Evolutionary conservation across 2,888 invertebrate species (phyloP), one percentile per base, ranked within the genome.

Genomic region (Sarcophaga rosellei): DNA sequence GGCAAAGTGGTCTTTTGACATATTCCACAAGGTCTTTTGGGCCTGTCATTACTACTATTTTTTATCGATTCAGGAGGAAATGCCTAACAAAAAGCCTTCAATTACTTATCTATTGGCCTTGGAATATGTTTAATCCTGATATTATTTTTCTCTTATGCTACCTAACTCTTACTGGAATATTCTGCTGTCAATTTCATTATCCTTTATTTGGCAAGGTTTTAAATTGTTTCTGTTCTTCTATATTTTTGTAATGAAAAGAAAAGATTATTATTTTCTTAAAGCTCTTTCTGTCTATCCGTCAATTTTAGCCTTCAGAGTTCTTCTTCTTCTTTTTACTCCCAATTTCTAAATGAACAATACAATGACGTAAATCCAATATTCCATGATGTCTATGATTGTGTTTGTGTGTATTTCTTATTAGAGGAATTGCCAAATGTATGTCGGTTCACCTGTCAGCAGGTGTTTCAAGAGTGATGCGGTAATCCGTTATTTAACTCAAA

Each of bases 401-500:
- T 86, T 86, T 86, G 35, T 79, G 17, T 17, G 1, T 53, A 4
- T 53, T 53, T 5, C 12, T 53, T 53, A 53, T 53, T 65, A 6
- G 17, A 57, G 75, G 35, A 76, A 81, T 81, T 83, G 84, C 74
- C 12, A 76, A 80, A 79, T 80, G 87, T 84, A 84, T 79, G 69
- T 86, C 79, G 47, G 35, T 87, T 82, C 81, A 87, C 74, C 79
- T 88, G 84, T 84, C 86, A 84, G 74, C 81, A 79, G 81, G 77
- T 78, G 74, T 77, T 66, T 84, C 78, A 65, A 61, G 53, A 75
- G 83, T 87, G 88, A 89, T 87, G 87, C 87, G 83, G 88, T 88
- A 88, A 89, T 87, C 87, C 88, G 68, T 88, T 88, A 88, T 85
- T 88, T 88, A 87, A 86, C 87, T 87, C 81, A 66, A 87, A 87